A percentile compares a stretch with the other conserved stretches of the same genome.
phyloP scores from a whole-genome alignment of 2,888 invertebrate genomes.

The Synergus laeviventris region DNA sequence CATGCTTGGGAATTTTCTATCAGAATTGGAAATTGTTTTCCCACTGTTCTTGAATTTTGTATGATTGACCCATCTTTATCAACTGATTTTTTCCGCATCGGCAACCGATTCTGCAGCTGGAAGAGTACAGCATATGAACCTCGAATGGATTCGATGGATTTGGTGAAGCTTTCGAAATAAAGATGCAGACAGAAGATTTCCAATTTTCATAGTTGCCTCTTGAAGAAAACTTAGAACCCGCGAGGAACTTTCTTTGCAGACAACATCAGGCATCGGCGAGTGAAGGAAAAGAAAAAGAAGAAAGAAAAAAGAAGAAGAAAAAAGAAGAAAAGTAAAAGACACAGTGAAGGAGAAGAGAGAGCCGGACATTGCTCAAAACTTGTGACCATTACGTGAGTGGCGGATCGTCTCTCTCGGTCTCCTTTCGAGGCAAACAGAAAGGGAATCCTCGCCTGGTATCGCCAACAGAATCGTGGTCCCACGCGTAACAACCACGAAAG shows the following conservation, averaged over 20 bases:
- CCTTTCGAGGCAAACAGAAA: slow-evolving; percentile 50
- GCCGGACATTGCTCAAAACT: slow-evolving; percentile 67
- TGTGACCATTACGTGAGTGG: slow-evolving; percentile 62
- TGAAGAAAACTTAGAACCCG: slow-evolving; percentile 28
- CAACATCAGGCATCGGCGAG: slow-evolving; percentile 29
- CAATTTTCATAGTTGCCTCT: slow-evolving; percentile 27
- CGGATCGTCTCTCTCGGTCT: slow-evolving; percentile 49
- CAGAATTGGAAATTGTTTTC: neutral
- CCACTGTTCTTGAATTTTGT: too few relatives aligned
- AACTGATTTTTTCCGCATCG: neutral
- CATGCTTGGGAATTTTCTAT: neutral
- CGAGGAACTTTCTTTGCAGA: slow-evolving; percentile 34
- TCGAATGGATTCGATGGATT: neutral
- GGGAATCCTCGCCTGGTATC: slow-evolving; percentile 46
- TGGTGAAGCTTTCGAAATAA: neutral
- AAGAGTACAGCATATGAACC: neutral
- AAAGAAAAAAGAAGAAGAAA: slow-evolving; percentile 16
- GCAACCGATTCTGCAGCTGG: neutral
- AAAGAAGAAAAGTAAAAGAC: slow-evolving; percentile 35
- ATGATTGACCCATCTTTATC: too few relatives aligned
- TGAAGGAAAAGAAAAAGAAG: slow-evolving; percentile 21
- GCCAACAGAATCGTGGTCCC: slow-evolving; percentile 48
- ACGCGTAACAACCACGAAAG: slow-evolving; percentile 55
- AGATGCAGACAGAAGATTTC: slow-evolving; percentile 11
- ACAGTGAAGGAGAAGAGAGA: slow-evolving; percentile 41